Conservation (phyloP, 1,140 invertebrate species). For the Bombus huntii region DNA sequence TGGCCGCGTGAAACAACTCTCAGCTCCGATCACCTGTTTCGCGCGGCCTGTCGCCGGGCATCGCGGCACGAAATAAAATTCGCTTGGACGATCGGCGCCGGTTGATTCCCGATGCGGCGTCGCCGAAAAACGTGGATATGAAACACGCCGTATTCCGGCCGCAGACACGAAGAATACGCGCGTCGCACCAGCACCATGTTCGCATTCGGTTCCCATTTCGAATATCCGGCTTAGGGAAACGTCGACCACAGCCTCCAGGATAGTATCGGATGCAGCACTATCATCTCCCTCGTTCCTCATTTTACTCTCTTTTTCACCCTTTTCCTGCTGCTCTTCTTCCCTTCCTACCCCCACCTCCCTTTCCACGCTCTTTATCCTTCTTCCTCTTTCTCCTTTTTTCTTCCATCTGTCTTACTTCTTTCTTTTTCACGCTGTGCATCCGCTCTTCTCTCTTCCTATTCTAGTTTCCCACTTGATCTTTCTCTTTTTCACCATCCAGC, state of each 20-base stretch:
- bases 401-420: not conserved
- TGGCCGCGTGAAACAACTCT: slow-evolving; percentile 17
- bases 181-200: slow-evolving; percentile 11
- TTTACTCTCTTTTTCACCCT: slow-evolving; percentile 1
- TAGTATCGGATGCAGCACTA: slow-evolving; percentile 49
- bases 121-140: slow-evolving; percentile 22
- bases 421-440: not conserved
- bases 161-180: slow-evolving; percentile 3
- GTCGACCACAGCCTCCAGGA: slow-evolving; percentile 50
- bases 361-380: not conserved
- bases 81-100: not conserved
- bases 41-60: not conserved
- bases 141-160: slow-evolving; percentile 12
- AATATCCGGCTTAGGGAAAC: slow-evolving; percentile 71
- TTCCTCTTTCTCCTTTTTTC: not conserved
- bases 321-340: not conserved
- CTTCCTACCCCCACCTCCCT: too few species aligned
- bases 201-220: slow-evolving; percentile 68
- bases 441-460: not conserved
- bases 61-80: slow-evolving; percentile 25
- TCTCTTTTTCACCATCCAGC: slow-evolving; percentile 1
- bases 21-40: slow-evolving; percentile 5
- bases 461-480: not conserved
- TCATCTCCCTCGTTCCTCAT: slow-evolving; percentile 10
- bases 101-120: not conserved